Percentiles rank a stretch among this genome's conserved stretches.
Conservation (phyloP, 2,113 vertebrate species). For the Mus pahari region DNA sequence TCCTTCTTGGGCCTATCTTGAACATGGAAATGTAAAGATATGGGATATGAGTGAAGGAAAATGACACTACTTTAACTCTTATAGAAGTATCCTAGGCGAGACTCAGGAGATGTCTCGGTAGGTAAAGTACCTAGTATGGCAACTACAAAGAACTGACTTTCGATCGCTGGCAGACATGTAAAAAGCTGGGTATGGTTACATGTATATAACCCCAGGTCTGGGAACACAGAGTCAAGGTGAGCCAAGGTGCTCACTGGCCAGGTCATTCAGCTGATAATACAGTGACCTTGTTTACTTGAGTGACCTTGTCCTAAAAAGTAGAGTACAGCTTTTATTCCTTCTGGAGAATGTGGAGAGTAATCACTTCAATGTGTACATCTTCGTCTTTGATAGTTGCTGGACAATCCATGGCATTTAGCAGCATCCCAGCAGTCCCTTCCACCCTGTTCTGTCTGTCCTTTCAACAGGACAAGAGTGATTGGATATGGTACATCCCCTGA, state of each 20-base stretch:
- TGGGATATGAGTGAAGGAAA: background rate
- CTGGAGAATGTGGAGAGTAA: background rate
- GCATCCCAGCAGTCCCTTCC: background rate
- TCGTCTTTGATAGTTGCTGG: background rate
- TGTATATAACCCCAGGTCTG: background rate
- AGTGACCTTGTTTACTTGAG: background rate
- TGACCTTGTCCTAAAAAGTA: background rate
- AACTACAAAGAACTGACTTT: background rate
- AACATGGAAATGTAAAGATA: slow-evolving; percentile 17
- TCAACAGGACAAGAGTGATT: too few species aligned
- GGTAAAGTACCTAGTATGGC: background rate
- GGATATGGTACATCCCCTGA: background rate
- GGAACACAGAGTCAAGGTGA: background rate
- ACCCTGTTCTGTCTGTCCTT: background rate
- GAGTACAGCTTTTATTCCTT: background rate
- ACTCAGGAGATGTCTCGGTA: too few species aligned
- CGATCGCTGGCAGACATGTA: too few species aligned
- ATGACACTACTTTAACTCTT: background rate
- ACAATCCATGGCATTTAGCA: background rate
- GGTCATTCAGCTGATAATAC: fast-evolving
- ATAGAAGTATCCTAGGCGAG: background rate
- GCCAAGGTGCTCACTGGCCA: background rate
- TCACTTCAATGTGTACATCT: background rate
- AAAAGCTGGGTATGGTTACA: background rate
- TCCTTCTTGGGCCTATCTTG: background rate